Conservation (phyloP, 2,797 vertebrate species). For the Pseudochaenichthys georgianus region DNA sequence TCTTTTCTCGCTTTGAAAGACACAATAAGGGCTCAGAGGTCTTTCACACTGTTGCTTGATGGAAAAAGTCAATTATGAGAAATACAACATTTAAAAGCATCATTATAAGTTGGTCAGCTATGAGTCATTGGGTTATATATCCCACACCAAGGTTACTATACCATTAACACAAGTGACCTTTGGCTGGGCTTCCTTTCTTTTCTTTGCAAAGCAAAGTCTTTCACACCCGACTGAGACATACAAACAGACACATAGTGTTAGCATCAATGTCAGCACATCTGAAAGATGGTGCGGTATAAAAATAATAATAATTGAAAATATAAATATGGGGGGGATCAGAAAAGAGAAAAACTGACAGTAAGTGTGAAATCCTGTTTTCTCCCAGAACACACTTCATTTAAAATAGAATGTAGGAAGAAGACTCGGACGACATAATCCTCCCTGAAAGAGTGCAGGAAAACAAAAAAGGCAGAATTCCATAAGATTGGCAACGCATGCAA, state of each 20-base stretch:
- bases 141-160: constrained; percentile 1
- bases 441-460: constrained; percentile 62
- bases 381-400: constrained; percentile 74
- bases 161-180: constrained; percentile 53
- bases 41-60: constrained; percentile 24
- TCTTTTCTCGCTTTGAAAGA: constrained; percentile 50
- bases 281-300: constrained; percentile 63
- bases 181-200: constrained; percentile 45
- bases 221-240: constrained; percentile 76
- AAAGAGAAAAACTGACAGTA: constrained; percentile 79
- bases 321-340: constrained; percentile 78
- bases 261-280: constrained; percentile 78
- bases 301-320: constrained; percentile 83
- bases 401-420: constrained; percentile 70
- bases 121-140: constrained; percentile 21
- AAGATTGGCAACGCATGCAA: constrained; percentile 12
- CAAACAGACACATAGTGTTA: constrained; percentile 80
- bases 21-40: constrained; percentile 45
- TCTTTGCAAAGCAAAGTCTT: constrained; percentile 62
- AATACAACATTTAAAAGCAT: constrained; percentile 6
- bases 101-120: constrained; percentile 30
- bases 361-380: constrained; percentile 85
- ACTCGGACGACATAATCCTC: constrained; percentile 71
- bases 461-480: constrained; percentile 64
- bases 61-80: constrained; percentile 4